Base-by-base conservation (phyloP, 2,113 vertebrate genomes). In the Euleptes europaea region DNA sequence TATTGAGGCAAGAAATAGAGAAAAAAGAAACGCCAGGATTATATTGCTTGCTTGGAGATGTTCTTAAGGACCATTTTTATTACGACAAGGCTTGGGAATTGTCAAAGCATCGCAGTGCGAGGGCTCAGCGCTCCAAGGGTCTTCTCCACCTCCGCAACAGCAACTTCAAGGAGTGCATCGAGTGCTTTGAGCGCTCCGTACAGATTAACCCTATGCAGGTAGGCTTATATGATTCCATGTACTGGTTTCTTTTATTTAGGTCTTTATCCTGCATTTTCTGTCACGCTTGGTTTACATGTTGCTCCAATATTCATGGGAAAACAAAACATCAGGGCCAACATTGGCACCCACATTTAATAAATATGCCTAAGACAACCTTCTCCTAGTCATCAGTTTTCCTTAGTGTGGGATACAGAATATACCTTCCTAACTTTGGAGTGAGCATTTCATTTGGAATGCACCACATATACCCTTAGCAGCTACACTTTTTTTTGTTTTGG, bases 61-160 rank as follows among this genome's bases (percentile, higher is more conserved):
- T 99, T 69, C 92, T 99, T 26, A 96, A 95, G 82, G 98, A 99
- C 4, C 98, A 97, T 14, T 96, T 96, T 83, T 98, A 95, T 88
- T 99, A 99, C 0, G 97, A 99, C 84, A 97, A 91, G 79, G 98
- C 99, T 11, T 99, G 99, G 99, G 97, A 99, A 90, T 90, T 99
- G 83, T 99, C 99, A 0, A 91, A 83, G 19, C 94, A 94, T n/a
- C 97, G 97, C 86, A 99, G 98, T 0, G 97, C 98, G 42, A 96
- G 98, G 0, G 97, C 98, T 51, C 98, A 99, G 93, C 97, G 98
- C 74, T 99, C 97, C 93, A 99, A 98, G 92, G 99, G 98, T 33
- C 97, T 99, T 80, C 97, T 99, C 6, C 96, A 99, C 78, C 98
- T 99, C 72, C 97, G 94, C 9, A 95, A 95, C 94, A 96, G 90